These are phyloP conservation scores for Acanthosepion esculentum DNA, from an alignment of 2,888 invertebrate species.

Conservation along the genomic window DNA sequence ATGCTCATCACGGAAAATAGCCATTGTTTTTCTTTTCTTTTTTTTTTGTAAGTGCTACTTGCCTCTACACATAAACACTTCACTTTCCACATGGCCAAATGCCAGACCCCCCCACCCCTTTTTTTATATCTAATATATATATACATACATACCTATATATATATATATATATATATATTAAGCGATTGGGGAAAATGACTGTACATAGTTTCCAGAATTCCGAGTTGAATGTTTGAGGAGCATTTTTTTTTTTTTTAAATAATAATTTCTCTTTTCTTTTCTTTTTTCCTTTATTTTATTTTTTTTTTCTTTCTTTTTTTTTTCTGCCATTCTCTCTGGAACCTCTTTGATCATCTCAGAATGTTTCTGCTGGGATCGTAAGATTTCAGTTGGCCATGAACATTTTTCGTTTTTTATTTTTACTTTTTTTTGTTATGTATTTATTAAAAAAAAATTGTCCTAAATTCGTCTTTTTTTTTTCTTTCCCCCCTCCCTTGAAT, in stretches of 20 bases:
- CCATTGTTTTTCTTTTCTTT: background rate
- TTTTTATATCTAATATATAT: background rate
- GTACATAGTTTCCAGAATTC: slow-evolving; percentile 11
- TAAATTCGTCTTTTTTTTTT: background rate
- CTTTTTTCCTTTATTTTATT: background rate
- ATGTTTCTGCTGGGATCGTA: background rate
- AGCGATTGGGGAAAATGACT: background rate
- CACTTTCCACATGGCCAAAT: background rate
- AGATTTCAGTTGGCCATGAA: background rate
- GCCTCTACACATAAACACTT: background rate
- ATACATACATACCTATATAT: too few relatives aligned
- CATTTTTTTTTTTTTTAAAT: background rate
- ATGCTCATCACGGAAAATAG: background rate
- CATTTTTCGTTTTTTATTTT: background rate
- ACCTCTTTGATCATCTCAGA: background rate
- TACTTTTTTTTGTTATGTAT: background rate
- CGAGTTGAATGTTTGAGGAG: background rate
- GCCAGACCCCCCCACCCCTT: too few relatives aligned
- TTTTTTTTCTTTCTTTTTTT: background rate
- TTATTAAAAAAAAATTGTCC: slow-evolving; percentile 17
- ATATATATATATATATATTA: background rate
- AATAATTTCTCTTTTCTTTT: background rate
- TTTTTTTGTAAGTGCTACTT: background rate
- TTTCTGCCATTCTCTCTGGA: background rate
- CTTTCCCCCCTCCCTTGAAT: too few relatives aligned